Evolutionary conservation across 2,113 vertebrate genomes (phyloP).

Genomic region (Forbesichthys papilliferus): DNA sequence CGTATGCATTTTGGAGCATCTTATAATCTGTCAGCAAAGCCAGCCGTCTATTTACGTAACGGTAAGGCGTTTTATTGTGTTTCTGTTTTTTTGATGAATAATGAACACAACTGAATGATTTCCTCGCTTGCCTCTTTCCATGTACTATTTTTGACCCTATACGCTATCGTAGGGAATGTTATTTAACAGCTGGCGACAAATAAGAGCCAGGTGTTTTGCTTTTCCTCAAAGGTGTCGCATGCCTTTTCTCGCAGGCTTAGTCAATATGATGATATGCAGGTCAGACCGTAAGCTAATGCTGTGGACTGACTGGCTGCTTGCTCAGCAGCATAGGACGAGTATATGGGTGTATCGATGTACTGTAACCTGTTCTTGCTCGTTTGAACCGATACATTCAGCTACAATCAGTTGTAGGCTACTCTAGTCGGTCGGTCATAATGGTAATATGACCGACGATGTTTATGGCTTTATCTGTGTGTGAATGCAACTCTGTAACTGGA

Average conservation of each 20-base stretch:
- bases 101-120: not conserved
- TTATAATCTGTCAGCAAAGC: constrained; percentile 49
- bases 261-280: constrained; percentile 30
- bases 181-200: constrained; percentile 16
- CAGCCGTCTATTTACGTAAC: constrained; percentile 27
- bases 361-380: constrained; percentile 31
- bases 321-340: constrained; percentile 49
- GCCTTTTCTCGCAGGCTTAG: constrained; percentile 1
- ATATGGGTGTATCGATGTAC: constrained; percentile 35
- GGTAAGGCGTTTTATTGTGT: constrained; percentile 55
- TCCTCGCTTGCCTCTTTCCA: not conserved
- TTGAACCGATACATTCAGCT: constrained; percentile 32
- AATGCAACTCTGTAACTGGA: too few relatives aligned
- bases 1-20: constrained; percentile 54
- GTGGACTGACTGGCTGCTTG: constrained; percentile 43
- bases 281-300: constrained; percentile 33
- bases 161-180: not conserved
- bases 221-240: constrained; percentile 9
- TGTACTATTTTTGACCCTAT: not conserved
- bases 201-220: constrained; percentile 44
- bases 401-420: constrained; percentile 15
- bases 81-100: not conserved
- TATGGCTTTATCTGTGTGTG: too few relatives aligned
- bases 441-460: too few relatives aligned
- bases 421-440: constrained; percentile 28